Percentiles rank a stretch among this genome's conserved stretches.
These are phyloP conservation scores for Salarias fasciatus DNA, from an alignment of 2,797 vertebrate genomes.

Conservation along the genomic window DNA sequence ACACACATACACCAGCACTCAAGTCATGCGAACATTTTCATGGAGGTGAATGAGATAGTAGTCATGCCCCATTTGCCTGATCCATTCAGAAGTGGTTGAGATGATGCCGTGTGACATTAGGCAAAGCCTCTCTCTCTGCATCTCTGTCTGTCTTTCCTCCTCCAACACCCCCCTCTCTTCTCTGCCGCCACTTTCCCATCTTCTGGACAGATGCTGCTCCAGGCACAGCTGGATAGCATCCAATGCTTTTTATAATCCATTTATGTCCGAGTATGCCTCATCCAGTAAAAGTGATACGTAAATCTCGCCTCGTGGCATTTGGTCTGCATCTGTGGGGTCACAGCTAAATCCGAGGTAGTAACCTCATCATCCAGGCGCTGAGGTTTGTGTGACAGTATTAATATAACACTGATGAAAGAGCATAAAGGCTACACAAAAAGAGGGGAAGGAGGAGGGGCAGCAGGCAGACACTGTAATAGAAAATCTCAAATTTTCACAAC, in stretches of 20 bases:
- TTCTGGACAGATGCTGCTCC: constrained; percentile 72
- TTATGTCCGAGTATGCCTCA: constrained; percentile 64
- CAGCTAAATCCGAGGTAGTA: constrained; percentile 50
- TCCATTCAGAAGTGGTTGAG: constrained; percentile 51
- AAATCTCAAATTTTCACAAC: constrained; percentile 52
- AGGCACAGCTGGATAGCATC: constrained; percentile 75
- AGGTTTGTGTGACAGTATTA: constrained; percentile 48
- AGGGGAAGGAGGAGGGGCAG: constrained; percentile 2
- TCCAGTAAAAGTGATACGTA: constrained; percentile 64
- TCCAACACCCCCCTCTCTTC: constrained; percentile 36
- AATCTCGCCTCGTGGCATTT: constrained; percentile 54
- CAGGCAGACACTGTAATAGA: constrained; percentile 33
- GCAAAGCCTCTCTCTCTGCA: constrained; percentile 37
- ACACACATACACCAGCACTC: constrained; percentile 10
- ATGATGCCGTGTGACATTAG: constrained; percentile 59
- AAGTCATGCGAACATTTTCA: constrained; percentile 17
- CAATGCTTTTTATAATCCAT: constrained; percentile 71
- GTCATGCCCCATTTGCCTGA: constrained; percentile 72
- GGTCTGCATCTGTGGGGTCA: constrained; percentile 56
- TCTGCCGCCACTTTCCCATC: constrained; percentile 40
- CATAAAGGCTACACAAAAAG: constrained; percentile 27
- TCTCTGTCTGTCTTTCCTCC: constrained; percentile 28
- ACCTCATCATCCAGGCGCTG: constrained; percentile 59
- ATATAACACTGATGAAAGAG: constrained; percentile 57
- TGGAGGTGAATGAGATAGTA: constrained; percentile 45